These are phyloP conservation scores for Drosophila rhopaloa DNA, from an alignment of 1,140 invertebrate genomes.

Conservation along the genomic window DNA sequence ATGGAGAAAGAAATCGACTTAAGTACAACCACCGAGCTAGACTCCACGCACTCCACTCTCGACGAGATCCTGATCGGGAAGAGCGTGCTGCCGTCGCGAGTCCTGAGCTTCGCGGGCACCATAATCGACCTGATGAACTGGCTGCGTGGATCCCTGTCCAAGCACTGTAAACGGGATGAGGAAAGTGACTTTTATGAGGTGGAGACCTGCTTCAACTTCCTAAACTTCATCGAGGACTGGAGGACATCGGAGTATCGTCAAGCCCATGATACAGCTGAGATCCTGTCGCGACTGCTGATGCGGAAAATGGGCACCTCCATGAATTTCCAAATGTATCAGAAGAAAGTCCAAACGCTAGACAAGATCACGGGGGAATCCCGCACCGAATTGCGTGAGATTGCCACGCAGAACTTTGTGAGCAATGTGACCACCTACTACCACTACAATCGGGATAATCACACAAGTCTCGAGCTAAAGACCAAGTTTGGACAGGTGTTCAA, in stretches of 20 bases:
- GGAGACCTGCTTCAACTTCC: constrained; percentile 74
- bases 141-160: constrained; percentile 69
- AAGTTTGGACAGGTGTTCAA: constrained; percentile 82
- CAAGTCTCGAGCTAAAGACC: constrained; percentile 74
- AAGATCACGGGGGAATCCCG: constrained; percentile 58
- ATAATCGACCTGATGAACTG: constrained; percentile 73
- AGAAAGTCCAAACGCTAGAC: constrained; percentile 56
- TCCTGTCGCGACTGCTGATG: constrained; percentile 66
- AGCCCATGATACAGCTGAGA: constrained; percentile 49
- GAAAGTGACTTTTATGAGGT: constrained; percentile 68
- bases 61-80: constrained; percentile 71
- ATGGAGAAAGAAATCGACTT: constrained; percentile 82
- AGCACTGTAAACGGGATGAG: constrained; percentile 74
- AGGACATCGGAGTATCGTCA: constrained; percentile 60
- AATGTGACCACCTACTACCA: constrained; percentile 82
- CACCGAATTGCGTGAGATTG: constrained; percentile 73
- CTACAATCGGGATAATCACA: constrained; percentile 76
- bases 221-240: constrained; percentile 81
- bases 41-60: constrained; percentile 38
- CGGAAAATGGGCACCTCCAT: constrained; percentile 63
- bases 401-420: constrained; percentile 75
- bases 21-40: constrained; percentile 53
- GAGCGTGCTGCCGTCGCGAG: constrained; percentile 67
- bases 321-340: constrained; percentile 82
- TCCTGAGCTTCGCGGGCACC: constrained; percentile 65